Evolutionary conservation across 2,888 invertebrate genomes (phyloP).

Genomic region (Scelioninae gen. 2): DNA sequence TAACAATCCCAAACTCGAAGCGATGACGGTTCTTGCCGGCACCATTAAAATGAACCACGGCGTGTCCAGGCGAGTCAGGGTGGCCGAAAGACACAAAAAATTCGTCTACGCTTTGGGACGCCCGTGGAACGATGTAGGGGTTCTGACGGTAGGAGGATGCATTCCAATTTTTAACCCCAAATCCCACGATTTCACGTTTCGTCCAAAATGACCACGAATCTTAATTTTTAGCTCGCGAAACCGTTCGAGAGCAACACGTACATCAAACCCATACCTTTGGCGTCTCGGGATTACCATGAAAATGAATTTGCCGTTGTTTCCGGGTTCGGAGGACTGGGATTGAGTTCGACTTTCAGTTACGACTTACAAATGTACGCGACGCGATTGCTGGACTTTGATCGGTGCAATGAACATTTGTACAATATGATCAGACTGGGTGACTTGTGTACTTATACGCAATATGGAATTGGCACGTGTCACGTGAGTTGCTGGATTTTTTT

Average conservation of each 20-base stretch:
- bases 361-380: constrained; percentile 3
- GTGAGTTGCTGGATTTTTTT: no score
- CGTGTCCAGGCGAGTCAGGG: background rate
- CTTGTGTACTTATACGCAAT: constrained; percentile 7
- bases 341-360: background rate
- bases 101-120: background rate
- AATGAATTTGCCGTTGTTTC: constrained; percentile 13
- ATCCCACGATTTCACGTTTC: no score
- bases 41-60: background rate
- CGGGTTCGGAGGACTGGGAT: constrained; percentile 3
- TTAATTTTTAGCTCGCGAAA: background rate
- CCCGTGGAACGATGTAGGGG: constrained; percentile 10
- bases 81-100: background rate
- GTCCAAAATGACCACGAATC: no score
- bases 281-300: background rate
- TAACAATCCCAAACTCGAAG: background rate
- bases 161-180: no score
- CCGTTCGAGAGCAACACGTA: background rate
- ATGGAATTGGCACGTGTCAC: constrained; percentile 4
- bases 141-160: constrained; percentile 9
- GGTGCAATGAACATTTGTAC: background rate
- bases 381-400: background rate
- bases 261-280: constrained; percentile 9
- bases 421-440: background rate
- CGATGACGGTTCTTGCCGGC: constrained; percentile 1